Evolutionary conservation across 2,797 vertebrate species (phyloP), one percentile per base, ranked within the genome.

Genomic region (Pseudochaenichthys georgianus): DNA sequence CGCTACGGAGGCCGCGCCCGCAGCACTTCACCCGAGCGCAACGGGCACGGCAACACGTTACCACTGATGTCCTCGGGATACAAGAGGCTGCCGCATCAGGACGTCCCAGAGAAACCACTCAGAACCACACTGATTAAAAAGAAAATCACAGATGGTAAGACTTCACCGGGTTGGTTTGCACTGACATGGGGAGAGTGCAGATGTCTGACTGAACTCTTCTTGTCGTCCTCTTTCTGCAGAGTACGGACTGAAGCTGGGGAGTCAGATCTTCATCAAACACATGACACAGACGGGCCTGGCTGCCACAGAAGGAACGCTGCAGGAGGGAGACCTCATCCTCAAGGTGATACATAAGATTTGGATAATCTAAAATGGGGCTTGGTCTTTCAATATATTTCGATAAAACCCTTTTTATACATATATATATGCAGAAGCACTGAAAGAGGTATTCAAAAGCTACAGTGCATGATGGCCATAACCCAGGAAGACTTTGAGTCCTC

Each of bases 181-280:
- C 34, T 38, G 21, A 55, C 10, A 4, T 15, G 3, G 15, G 13
- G 19, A 28, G n/a, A 28, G 16, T 15, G 1, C 13, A 48, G 58
- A 48, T 34, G 59, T 70, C 0, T 62, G 31, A 58, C n/a, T 63
- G 28, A 16, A 41, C 46, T 57, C 31, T 48, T 70, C 13, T 45
- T 68, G n/a, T 53, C 23, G n/a, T 67, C 23, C 5, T 68, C 8
- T 73, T 43, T 60, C n/a, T 70, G 17, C 90, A 99, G 98, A 99
- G 81, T 99, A 99, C 0, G 98, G 98, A 28, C 77, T 99, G 89
- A 99, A 97, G 87, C 89, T 99, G 59, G 98, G 98, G 13, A 99
- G 98, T 90, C 98, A 97, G 94, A 99, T 99, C 83, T 99, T 98
- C 88, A 97, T 99, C 91, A 99, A 99, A 81, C 97, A 98, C 90